phyloP scores from a whole-genome alignment of 2,888 invertebrate species.

The Hartigia nigra region DNA sequence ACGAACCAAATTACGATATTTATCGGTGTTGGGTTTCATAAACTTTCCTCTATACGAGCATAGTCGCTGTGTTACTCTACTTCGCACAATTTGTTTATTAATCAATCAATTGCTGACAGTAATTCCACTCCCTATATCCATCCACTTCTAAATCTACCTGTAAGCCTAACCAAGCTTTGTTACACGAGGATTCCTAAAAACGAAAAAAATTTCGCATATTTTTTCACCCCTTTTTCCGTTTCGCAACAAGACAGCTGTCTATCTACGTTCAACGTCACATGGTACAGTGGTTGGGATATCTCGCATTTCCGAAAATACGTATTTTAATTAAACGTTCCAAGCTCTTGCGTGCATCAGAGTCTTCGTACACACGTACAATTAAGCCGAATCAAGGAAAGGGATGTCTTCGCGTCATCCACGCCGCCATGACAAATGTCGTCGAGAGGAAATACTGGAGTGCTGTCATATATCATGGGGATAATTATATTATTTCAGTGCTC shows the following conservation, averaged over 20 bases:
- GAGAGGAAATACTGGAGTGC: conserved; percentile 48
- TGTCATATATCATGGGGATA: conserved; percentile 60
- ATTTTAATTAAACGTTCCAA: conserved; percentile 1
- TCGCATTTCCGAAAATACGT: neutral
- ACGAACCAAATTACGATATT: neutral
- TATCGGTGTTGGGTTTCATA: neutral
- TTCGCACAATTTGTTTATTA: neutral
- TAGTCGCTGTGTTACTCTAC: neutral
- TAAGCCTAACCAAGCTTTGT: neutral
- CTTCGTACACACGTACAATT: conserved; percentile 3
- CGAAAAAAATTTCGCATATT: neutral
- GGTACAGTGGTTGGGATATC: neutral
- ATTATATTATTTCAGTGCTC: conserved; percentile 59
- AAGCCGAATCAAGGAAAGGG: conserved; percentile 41
- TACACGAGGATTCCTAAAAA: neutral
- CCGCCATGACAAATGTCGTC: conserved; percentile 50
- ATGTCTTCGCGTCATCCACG: conserved; percentile 40
- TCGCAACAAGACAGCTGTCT: neutral
- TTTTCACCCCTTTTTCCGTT: neutral
- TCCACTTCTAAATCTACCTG: neutral
- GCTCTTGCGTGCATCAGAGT: neutral
- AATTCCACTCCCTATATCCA: neutral
- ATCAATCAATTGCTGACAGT: neutral
- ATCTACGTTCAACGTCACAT: neutral
- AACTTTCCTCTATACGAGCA: neutral